Evolutionary conservation across 2,797 vertebrate species (phyloP).

Genomic region (Scolopax rusticola): DNA sequence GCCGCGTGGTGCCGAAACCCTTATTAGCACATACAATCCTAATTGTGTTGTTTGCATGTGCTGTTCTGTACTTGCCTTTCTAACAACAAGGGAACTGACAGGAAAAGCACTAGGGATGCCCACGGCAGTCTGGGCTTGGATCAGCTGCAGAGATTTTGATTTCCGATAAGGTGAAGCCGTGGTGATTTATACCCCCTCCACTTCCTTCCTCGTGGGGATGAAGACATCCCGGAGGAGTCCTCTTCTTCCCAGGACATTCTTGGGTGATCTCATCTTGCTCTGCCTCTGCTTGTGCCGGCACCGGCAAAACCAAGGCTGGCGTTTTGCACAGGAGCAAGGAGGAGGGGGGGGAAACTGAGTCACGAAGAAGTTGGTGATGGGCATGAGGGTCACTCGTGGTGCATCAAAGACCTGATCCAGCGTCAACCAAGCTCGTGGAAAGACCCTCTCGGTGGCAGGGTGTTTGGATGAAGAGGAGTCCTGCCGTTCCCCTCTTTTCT

Average conservation of each 20-base stretch:
- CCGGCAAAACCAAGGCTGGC: neutral
- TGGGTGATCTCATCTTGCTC: slow-evolving; percentile 19
- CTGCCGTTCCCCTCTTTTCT: neutral
- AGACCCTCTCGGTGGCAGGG: neutral
- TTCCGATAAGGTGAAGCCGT: neutral
- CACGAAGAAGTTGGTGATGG: neutral
- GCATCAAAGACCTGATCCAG: neutral
- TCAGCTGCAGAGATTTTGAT: neutral
- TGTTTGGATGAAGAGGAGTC: neutral
- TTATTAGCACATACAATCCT: slow-evolving; percentile 35
- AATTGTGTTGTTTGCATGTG: slow-evolving; percentile 56
- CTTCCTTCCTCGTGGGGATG: slow-evolving; percentile 51
- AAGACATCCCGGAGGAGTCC: neutral
- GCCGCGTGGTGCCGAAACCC: slow-evolving; percentile 21
- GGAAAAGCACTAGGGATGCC: slow-evolving; percentile 38
- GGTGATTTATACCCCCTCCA: slow-evolving; percentile 48
- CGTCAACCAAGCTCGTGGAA: neutral
- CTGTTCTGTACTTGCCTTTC: slow-evolving; percentile 55
- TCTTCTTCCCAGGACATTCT: slow-evolving; percentile 5
- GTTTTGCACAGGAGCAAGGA: neutral
- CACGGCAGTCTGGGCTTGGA: slow-evolving; percentile 47
- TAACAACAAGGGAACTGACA: slow-evolving; percentile 14
- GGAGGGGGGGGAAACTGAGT: neutral
- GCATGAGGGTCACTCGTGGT: neutral
- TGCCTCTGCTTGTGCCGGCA: neutral